These are phyloP conservation scores for Lycophotia porphyrea DNA, from an alignment of 2,888 invertebrate species.

Conservation along the genomic window DNA sequence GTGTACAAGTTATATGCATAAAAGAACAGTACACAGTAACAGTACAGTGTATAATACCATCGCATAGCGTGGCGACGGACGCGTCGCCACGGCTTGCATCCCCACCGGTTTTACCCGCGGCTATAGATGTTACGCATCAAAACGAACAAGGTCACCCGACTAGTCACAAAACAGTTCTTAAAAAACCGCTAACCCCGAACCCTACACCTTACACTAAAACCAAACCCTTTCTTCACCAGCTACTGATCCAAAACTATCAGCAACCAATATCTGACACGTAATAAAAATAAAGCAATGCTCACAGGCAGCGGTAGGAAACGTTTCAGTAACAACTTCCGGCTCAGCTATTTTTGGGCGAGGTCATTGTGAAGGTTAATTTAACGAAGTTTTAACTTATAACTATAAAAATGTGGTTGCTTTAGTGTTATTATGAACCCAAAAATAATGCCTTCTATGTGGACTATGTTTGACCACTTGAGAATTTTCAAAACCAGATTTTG, in stretches of 20 bases:
- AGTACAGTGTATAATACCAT: too few species aligned
- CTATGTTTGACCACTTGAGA: not conserved
- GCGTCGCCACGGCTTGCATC: too few species aligned
- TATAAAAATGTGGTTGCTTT: not conserved
- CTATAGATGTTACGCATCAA: too few species aligned
- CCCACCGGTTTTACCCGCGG: too few species aligned
- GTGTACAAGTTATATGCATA: too few species aligned
- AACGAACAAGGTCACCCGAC: not conserved
- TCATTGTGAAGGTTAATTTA: conserved; percentile 18
- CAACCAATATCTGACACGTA: conserved; percentile 24
- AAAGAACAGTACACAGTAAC: too few species aligned
- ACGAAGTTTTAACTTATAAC: conserved; percentile 28
- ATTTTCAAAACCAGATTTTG: not conserved
- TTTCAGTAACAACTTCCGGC: conserved; percentile 56
- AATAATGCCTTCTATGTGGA: too few species aligned
- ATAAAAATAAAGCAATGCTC: conserved; percentile 51
- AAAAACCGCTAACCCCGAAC: not conserved
- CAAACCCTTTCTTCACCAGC: not conserved
- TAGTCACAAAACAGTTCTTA: not conserved
- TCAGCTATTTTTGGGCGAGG: conserved; percentile 46
- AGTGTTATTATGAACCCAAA: not conserved
- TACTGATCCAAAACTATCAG: conserved; percentile 14
- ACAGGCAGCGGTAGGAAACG: conserved; percentile 43
- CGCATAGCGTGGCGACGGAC: too few species aligned
- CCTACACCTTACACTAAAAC: not conserved